phyloP scores from a whole-genome alignment of 1,140 invertebrate species.

The Papilio glaucus region DNA sequence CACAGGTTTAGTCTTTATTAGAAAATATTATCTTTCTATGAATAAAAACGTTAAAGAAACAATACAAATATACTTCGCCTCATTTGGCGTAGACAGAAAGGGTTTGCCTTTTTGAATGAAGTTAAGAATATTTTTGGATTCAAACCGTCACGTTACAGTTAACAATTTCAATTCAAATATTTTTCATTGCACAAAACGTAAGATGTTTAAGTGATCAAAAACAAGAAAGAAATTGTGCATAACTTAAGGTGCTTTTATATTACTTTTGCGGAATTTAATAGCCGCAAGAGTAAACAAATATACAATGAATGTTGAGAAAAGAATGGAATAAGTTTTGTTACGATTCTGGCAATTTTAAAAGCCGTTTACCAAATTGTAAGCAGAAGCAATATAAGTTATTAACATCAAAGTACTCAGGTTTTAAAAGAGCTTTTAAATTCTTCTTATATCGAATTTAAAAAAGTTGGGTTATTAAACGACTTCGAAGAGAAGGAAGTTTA shows the following conservation, averaged over 20 bases:
- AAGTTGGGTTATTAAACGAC: no score
- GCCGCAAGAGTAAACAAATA: no score
- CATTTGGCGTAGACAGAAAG: background rate
- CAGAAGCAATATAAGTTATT: background rate
- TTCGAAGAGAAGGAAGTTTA: no score
- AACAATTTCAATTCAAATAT: no score
- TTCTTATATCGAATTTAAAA: no score
- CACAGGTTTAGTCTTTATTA: background rate
- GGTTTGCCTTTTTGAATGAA: no score
- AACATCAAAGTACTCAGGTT: background rate
- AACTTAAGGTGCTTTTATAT: background rate
- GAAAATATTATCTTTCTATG: background rate
- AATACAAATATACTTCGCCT: background rate
- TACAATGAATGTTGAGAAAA: conserved; percentile 1
- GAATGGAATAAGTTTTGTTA: conserved; percentile 17
- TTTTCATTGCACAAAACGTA: background rate
- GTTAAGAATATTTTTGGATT: no score
- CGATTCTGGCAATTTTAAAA: background rate
- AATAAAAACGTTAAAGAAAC: background rate
- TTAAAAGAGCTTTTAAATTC: background rate
- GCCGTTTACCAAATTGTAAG: background rate
- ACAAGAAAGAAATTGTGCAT: background rate
- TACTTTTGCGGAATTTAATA: background rate
- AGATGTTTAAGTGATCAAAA: background rate
- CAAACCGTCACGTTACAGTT: no score